phyloP scores from a whole-genome alignment of 2,888 invertebrate genomes.

The Blomia tropicalis region DNA sequence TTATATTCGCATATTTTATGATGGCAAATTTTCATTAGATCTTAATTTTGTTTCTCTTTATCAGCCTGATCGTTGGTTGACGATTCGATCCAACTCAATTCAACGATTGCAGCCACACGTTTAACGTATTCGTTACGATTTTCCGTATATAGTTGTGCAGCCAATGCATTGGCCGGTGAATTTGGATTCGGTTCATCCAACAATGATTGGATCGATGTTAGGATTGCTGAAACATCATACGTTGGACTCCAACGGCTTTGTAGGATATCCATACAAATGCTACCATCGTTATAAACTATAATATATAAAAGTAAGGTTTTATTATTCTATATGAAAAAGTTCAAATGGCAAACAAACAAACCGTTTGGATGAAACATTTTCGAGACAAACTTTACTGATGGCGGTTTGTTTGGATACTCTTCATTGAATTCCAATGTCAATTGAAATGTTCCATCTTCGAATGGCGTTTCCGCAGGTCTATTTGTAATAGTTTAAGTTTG shows the following conservation, averaged over 20 bases:
- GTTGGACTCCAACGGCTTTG: constrained; percentile 99
- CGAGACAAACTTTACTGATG: constrained; percentile 95
- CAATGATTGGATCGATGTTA: constrained; percentile 75
- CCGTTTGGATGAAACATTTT: constrained; percentile 99
- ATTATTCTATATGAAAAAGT: not conserved
- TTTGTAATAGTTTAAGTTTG: constrained; percentile 30
- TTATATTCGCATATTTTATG: too few species aligned
- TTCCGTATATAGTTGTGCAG: constrained; percentile 44
- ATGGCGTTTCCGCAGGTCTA: constrained; percentile 70
- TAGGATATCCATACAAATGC: constrained; percentile 95
- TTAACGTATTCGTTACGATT: constrained; percentile 44
- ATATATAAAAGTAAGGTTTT: constrained; percentile 28
- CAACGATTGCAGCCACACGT: constrained; percentile 42
- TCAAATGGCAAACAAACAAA: constrained; percentile 28
- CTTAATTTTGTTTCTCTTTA: too few species aligned
- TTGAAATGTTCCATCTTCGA: constrained; percentile 99
- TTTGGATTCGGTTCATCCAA: constrained; percentile 46
- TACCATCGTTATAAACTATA: constrained; percentile 89
- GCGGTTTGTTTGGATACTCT: constrained; percentile 99
- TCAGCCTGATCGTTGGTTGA: too few species aligned
- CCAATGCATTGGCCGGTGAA: constrained; percentile 43
- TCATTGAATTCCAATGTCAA: constrained; percentile 99
- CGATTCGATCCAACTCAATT: constrained; percentile 41
- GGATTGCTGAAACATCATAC: constrained; percentile 97
- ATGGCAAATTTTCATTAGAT: too few species aligned